A percentile compares a stretch with the other conserved stretches of the same genome.
Conservation (phyloP, 2,888 invertebrate genomes). For the Heliconius erato region DNA sequence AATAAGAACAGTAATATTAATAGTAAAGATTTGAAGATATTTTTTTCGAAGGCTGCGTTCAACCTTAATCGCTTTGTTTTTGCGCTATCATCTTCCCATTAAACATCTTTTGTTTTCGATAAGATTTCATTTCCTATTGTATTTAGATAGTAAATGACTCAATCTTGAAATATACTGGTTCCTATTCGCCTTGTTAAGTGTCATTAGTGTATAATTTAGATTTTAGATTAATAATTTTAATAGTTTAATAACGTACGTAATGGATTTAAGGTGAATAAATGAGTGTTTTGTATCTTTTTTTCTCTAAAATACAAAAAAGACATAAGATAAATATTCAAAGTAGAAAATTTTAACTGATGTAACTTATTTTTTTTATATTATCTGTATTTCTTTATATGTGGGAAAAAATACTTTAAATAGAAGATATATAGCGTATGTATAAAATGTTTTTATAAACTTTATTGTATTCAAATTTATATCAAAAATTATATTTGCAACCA, state of each 20-base stretch:
- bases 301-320: no score
- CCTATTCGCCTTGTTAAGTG: neutral
- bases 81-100: constrained; percentile 14
- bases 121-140: constrained; percentile 19
- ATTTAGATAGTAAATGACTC: neutral
- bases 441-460: neutral
- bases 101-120: neutral
- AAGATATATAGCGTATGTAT: neutral
- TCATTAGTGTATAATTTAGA: neutral
- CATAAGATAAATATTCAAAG: no score
- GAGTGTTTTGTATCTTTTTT: no score
- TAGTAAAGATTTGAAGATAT: neutral
- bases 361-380: no score
- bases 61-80: constrained; percentile 14
- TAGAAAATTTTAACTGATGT: no score
- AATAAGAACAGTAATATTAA: constrained; percentile 13
- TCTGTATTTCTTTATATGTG: no score
- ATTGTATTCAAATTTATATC: neutral
- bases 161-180: neutral
- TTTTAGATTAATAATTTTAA: no score
- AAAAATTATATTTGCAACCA: neutral
- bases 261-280: no score
- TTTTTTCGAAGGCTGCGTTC: neutral
- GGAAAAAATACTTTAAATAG: no score
- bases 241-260: no score